Evolutionary conservation across 2,888 invertebrate species (phyloP), one percentile per base, ranked within the genome.

Genomic region (Drosophila neotestacea): DNA sequence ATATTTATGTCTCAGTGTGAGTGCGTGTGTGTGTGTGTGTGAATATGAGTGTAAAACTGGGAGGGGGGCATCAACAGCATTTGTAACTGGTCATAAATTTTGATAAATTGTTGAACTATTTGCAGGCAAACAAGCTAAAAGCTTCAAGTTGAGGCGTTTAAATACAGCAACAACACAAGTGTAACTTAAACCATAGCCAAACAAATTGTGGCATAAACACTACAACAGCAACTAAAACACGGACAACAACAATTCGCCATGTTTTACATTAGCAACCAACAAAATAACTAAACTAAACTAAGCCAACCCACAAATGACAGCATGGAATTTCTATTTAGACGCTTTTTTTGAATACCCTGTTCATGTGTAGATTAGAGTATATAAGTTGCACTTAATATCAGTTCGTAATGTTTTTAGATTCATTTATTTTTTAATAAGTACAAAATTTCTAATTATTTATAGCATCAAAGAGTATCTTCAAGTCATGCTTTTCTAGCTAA

Each of bases 91-190:
- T 77, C 73, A 72, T 78, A 75, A 81, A 82, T 85, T 82, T 77
- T 85, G 85, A 87, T 85, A 79, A 85, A 87, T 73, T 74, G 85
- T 77, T 62, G 51, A 61, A 63, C 56, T 73, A 73, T 73, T 84
- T 59, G 64, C 32, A 58, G 60, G 30, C 42, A 61, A 67, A 73
- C 62, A 69, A 77, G 56, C 54, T 62, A 61, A 81, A 62, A 73
- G 68, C 83, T 72, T 73, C 60, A 73, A 74, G 65, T 76, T 65
- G 55, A 79, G 70, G 58, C 72, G 72, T 74, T 73, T 84, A 62
- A 62, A 30, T 30, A 48, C 5, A 47, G 34, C 65, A 63, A 65
- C 61, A 34, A 16, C 30, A 44, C 11, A 54, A 60, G 54, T 58
- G 60, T 48, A 66, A 72, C 55, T 50, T 47, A 58, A 69, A 13